A percentile compares a stretch with the other conserved stretches of the same genome.
Conservation (phyloP, 1,140 invertebrate species). For the Chelonus insularis region DNA sequence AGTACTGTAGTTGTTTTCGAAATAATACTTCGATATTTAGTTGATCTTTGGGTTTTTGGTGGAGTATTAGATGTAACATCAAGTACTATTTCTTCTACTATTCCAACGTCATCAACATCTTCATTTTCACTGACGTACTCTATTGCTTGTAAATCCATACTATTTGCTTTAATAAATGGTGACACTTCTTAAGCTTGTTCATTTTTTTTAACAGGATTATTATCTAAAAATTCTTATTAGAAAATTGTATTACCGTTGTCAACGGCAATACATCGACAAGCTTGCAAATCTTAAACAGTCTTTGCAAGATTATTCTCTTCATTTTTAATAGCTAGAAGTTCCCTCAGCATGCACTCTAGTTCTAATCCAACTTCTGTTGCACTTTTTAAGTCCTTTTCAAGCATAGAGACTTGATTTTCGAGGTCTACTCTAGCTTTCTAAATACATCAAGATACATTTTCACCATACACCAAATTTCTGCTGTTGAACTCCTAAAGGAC, state of each 20-base stretch:
- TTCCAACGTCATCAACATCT: constrained; percentile 30
- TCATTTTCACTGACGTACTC: constrained; percentile 1
- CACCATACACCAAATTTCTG: constrained; percentile 52
- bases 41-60: too few relatives aligned
- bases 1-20: constrained; percentile 28
- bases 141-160: not conserved
- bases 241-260: not conserved
- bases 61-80: not conserved
- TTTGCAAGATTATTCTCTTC: too few relatives aligned
- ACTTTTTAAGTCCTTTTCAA: too few relatives aligned
- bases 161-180: not conserved
- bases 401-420: too few relatives aligned
- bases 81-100: not conserved
- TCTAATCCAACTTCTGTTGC: too few relatives aligned
- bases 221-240: not conserved
- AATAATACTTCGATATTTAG: not conserved
- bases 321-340: too few relatives aligned
- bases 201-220: not conserved
- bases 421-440: too few relatives aligned
- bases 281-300: too few relatives aligned
- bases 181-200: constrained; percentile 9
- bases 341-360: too few relatives aligned
- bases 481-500: constrained; percentile 62
- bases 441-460: too few relatives aligned
- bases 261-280: too few relatives aligned